Evolutionary conservation across 2,888 invertebrate genomes (phyloP).

Genomic region (Agonopterix heracliana): DNA sequence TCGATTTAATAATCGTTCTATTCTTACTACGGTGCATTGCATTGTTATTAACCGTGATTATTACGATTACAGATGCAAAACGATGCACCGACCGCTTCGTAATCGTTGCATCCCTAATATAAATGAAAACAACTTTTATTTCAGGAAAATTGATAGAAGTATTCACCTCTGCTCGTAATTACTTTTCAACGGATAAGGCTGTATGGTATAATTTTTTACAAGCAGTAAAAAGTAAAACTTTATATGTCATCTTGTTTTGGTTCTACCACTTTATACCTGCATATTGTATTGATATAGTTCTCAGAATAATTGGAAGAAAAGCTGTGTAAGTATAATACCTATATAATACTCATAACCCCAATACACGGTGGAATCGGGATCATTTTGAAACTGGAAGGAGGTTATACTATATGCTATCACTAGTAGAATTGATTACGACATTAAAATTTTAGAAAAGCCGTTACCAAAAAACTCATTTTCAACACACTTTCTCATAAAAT

Average conservation of each 20-base stretch:
- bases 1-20: too few relatives aligned
- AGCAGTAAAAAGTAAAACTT: neutral
- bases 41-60: too few relatives aligned
- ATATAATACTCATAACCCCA: neutral
- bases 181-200: neutral
- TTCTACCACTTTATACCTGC: neutral
- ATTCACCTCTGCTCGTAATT: neutral
- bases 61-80: too few relatives aligned
- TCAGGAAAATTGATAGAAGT: neutral
- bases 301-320: neutral
- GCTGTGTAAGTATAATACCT: neutral
- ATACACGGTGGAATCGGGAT: neutral
- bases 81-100: too few relatives aligned
- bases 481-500: too few relatives aligned
- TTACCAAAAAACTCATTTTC: too few relatives aligned
- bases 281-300: neutral
- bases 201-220: neutral
- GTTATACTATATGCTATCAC: neutral
- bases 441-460: too few relatives aligned
- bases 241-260: neutral
- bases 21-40: too few relatives aligned
- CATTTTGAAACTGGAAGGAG: too few relatives aligned
- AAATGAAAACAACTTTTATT: neutral
- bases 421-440: too few relatives aligned
- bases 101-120: too few relatives aligned